Evolutionary conservation across 2,113 vertebrate species (phyloP), one percentile per base, ranked within the genome.

Genomic region (Poeciliopsis occidentalis): DNA sequence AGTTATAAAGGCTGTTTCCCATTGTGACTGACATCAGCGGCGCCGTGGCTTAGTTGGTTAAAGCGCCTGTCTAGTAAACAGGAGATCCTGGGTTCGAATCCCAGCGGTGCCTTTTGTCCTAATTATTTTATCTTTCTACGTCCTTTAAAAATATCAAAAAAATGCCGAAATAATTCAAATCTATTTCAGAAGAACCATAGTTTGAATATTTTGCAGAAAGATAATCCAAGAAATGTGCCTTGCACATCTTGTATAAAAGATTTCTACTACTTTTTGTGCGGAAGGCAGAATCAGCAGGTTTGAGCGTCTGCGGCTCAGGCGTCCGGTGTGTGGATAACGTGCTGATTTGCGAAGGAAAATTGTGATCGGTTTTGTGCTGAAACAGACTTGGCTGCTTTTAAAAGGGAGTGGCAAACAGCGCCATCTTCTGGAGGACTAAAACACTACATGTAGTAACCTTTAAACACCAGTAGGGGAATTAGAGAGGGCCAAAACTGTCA

Each of bases 21-120:
- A 2, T n/a, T 8, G 2, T n/a, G n/a, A n/a, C n/a, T 3, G 51
- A 10, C 51, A n/a, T 57, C 51, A 57, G 51, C 10, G 90, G 90
- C 88, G 90, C 88, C 89, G 90, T 92, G 90, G 90, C 90, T 92
- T 93, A 93, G 90, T 80, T 91, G 89, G 91, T 89, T 91, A 92
- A 91, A 91, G 91, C 90, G 92, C 92, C 92, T 93, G 92, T 92
- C 92, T 92, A 93, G 90, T 93, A 92, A 92, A 93, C 90, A 93
- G 92, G 92, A 92, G 92, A 92, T n/a, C n/a, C n/a, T n/a, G n/a
- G n/a, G n/a, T n/a, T n/a, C n/a, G n/a, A n/a, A n/a, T n/a, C n/a
- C n/a, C 89, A 93, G 92, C 90, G 88, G 90, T 90, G 92, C 92
- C 90, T 93, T 92, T 92, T 78, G 4, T 41, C 3, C 19, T 47